Conservation (phyloP, 2,113 vertebrate species). For the Agelaius phoeniceus region DNA sequence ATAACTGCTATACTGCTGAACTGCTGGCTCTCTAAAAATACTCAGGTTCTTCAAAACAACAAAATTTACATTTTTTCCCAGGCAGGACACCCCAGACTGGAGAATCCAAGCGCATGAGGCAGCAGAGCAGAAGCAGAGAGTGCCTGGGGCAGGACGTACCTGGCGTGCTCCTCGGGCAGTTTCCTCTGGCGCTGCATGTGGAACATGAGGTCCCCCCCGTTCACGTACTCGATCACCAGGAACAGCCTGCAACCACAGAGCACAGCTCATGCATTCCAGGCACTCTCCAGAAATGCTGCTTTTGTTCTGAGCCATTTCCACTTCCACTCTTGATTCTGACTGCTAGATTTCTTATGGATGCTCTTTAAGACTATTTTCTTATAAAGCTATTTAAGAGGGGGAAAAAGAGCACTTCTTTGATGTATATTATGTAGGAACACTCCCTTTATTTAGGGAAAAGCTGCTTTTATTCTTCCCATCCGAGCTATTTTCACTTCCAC, state of each 20-base stretch:
- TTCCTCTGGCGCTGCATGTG: slow-evolving; percentile 98
- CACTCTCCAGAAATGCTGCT: neutral
- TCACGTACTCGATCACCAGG: slow-evolving; percentile 97
- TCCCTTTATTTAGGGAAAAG: neutral
- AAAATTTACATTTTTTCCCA: neutral
- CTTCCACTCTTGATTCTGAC: neutral
- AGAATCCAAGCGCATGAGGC: neutral
- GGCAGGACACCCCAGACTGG: neutral
- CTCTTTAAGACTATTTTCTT: too few species aligned
- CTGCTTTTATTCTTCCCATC: neutral
- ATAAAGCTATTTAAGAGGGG: neutral
- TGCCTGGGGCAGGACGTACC: slow-evolving; percentile 67
- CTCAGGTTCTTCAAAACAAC: neutral
- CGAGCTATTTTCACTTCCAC: neutral
- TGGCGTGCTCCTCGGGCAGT: slow-evolving; percentile 94
- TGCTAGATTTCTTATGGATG: neutral
- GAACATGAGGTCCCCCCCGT: slow-evolving; percentile 97
- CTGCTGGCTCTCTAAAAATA: neutral
- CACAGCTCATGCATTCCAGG: neutral
- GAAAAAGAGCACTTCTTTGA: neutral
- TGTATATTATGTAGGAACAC: neutral
- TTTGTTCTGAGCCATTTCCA: neutral
- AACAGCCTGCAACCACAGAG: slow-evolving; percentile 83
- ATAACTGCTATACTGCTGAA: neutral
- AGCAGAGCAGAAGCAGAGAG: accelerated